A percentile compares a stretch with the other conserved stretches of the same genome.
These are phyloP conservation scores for Paracyclopina nana DNA, from an alignment of 1,140 invertebrate genomes.

Conservation along the genomic window DNA sequence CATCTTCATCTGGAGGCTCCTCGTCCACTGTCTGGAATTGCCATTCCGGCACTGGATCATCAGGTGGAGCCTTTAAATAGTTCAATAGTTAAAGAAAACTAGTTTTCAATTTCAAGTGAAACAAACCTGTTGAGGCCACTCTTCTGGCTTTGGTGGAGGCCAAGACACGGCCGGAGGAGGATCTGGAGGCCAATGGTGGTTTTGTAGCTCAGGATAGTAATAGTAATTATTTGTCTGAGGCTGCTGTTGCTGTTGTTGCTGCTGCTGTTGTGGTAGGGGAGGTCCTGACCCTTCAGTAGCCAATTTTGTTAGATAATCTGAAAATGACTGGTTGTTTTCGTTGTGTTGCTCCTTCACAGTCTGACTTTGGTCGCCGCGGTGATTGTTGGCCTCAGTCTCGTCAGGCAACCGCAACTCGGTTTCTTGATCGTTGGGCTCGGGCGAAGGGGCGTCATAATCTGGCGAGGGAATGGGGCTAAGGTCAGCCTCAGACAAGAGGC, in stretches of 20 bases:
- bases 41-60: slow-evolving; percentile 4
- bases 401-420: slow-evolving; percentile 9
- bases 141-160: not conserved
- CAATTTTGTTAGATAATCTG: no score
- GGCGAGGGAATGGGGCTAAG: slow-evolving; percentile 7
- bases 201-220: not conserved
- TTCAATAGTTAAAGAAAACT: no score
- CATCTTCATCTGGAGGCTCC: not conserved
- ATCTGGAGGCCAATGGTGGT: not conserved
- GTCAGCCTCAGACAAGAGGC: not conserved
- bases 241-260: not conserved
- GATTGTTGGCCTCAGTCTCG: not conserved
- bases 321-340: not conserved
- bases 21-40: not conserved
- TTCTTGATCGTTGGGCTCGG: slow-evolving; percentile 7
- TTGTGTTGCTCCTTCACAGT: not conserved
- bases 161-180: not conserved
- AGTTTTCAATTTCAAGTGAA: not conserved
- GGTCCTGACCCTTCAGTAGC: not conserved
- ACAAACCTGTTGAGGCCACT: not conserved
- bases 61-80: no score
- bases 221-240: not conserved
- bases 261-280: not conserved
- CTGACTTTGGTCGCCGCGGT: not conserved
- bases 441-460: slow-evolving; percentile 16